Conservation (phyloP, 2,888 invertebrate species). For the Brenthis daphne region DNA sequence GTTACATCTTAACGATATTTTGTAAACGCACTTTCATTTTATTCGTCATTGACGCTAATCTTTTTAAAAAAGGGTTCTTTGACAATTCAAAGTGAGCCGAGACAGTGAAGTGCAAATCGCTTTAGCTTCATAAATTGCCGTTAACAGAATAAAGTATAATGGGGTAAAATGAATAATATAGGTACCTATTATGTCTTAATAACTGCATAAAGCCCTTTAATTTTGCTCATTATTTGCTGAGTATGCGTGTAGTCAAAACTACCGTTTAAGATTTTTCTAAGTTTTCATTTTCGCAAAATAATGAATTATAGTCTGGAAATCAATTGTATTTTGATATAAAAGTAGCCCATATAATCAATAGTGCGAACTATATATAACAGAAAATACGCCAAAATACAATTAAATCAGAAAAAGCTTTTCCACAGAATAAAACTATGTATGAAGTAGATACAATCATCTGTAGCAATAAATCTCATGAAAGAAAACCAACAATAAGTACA, state of each 20-base stretch:
- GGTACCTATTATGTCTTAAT: no score
- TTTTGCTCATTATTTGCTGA: no score
- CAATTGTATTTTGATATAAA: no score
- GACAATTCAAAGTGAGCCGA: neutral
- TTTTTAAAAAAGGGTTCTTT: slow-evolving; percentile 3
- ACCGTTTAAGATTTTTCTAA: no score
- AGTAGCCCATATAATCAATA: neutral
- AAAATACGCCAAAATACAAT: neutral
- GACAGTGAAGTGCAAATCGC: neutral
- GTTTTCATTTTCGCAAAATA: no score
- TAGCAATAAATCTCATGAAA: slow-evolving; percentile 37
- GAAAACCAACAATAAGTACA: slow-evolving; percentile 38
- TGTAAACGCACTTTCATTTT: neutral
- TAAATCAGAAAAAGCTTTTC: slow-evolving; percentile 11
- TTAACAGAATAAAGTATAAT: no score
- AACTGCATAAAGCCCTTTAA: no score
- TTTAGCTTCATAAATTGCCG: neutral
- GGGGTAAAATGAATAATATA: no score
- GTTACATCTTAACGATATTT: neutral
- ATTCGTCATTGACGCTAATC: neutral
- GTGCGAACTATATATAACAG: neutral
- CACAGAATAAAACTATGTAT: slow-evolving; percentile 31
- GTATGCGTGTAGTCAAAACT: no score
- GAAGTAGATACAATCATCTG: slow-evolving; percentile 33
- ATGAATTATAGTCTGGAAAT: no score